Evolutionary conservation across 1,140 invertebrate species (phyloP), one percentile per base, ranked within the genome.

Genomic region (honey bee (Apis mellifera)): DNA sequence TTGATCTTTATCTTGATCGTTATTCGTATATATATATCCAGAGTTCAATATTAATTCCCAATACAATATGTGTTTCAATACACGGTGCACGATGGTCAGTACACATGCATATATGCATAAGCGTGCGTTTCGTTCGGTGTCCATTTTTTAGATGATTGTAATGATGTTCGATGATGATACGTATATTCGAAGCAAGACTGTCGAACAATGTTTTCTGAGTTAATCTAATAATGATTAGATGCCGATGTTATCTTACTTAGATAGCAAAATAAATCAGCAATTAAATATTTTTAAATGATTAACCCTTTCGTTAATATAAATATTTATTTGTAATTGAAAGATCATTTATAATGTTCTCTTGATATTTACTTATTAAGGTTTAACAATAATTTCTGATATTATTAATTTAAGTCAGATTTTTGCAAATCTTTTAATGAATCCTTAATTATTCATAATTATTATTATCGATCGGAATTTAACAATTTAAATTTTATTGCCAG

Each of bases 201-300:
- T 70, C 66, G 32, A 50, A 70, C 55, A 15, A 50, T 23, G 42
- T 69, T 80, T 89, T 13, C 60, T 12, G n/a, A 8, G 1, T 62
- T 15, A 15, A 23, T 23, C 23, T 15, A 23, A 0, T 26, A 15
- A 15, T 26, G 23, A 32, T 32, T 32, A 26, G 26, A 15, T 23
- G 8, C 13, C 23, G n/a, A 9, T 15, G n/a, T 62, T 42, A 32
- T 32, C 3, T 32, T 32, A 42, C 23, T 26, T 26, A 59, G 11
- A n/a, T 59, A 42, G 32, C 32, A 42, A 42, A 42, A 42, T 42
- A 42, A 42, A 42, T 42, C 32, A 42, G 5, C 5, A 42, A 42
- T 42, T 42, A 42, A 42, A 42, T 5, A 42, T 42, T 42, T 42
- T 42, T 42, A 42, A 42, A 42, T 42, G 5, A 42, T 42, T 42